A percentile compares a stretch with the other conserved stretches of the same genome.
These are phyloP conservation scores for Ranitomeya variabilis DNA, from an alignment of 2,113 vertebrate genomes.

Conservation along the genomic window DNA sequence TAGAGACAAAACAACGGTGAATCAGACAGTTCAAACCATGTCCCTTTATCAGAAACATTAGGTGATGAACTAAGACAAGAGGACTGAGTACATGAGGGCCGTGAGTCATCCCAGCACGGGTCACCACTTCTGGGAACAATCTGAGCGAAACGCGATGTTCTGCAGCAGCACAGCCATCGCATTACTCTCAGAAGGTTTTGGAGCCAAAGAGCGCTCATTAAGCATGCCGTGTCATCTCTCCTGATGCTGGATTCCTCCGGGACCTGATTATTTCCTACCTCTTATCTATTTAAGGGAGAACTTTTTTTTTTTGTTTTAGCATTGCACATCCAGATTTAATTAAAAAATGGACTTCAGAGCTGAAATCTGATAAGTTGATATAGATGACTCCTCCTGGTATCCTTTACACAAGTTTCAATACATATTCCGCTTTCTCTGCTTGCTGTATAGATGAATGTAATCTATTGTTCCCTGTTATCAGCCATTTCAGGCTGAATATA, in stretches of 20 bases:
- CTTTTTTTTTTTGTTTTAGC: too few species aligned
- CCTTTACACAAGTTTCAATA: too few species aligned
- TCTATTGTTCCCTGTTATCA: neutral
- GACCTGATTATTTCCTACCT: neutral
- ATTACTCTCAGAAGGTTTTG: neutral
- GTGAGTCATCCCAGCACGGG: slow-evolving; percentile 17
- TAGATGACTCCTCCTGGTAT: too few species aligned
- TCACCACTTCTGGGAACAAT: slow-evolving; percentile 22
- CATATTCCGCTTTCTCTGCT: neutral
- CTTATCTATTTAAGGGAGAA: neutral
- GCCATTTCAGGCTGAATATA: neutral
- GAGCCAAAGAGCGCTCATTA: neutral
- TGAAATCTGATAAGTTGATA: too few species aligned
- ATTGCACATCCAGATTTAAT: too few species aligned
- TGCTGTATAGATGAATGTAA: neutral
- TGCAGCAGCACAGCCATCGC: neutral
- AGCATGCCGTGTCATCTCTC: neutral
- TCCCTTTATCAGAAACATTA: neutral
- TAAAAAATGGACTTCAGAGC: neutral
- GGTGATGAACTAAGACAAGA: neutral
- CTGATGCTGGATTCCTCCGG: neutral
- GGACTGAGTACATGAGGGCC: neutral
- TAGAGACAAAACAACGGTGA: neutral
- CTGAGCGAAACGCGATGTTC: neutral
- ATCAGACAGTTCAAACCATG: neutral